Base-by-base conservation (phyloP, 2,113 vertebrate species). In the Upupa epops region DNA sequence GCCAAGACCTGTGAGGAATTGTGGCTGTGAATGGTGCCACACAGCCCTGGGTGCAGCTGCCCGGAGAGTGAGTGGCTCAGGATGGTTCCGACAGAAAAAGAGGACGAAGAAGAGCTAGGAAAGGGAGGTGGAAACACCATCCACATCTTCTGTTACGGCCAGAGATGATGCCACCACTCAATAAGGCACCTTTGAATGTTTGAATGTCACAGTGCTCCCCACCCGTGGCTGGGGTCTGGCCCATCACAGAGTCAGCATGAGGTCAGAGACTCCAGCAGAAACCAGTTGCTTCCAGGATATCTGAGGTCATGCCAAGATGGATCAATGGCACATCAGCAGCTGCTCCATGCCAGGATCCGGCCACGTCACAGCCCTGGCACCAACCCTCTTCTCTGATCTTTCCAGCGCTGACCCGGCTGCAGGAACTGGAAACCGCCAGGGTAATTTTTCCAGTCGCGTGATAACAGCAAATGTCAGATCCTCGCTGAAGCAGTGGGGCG, bases 201-300 rank as follows among this genome's bases (percentile, higher is more conserved):
- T 60, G 2, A 8, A n/a, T n/a, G n/a, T 18, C 13, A 4, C 52
- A 11, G 5, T 2, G 17, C 17, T 80, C 17, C 17, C 19, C 45
- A 6, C 9, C 24, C 11, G 0, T 0, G 37, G n/a, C 42, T 3
- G 0, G 59, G 69, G 56, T n/a, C 32, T 0, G 7, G 49, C 45
- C 34, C 31, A 4, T 21, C 29, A 4, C 0, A 2, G 36, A 37
- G 40, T 17, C 4, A 1, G 40, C 72, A 80, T 1, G 2, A 68
- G 54, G 82, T 58, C 1, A 7, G 36, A 16, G 14, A 58, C 68
- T 21, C 88, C 8, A 6, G 72, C 21, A 26, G 11, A 19, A 11
- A 36, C 40, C 1, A 0, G 55, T 36, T 1, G 0, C 22, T 17
- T 54, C 51, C 0, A 0, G 65, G 70, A 15, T 0, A 0, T 65